A percentile compares a stretch with the other conserved stretches of the same genome.
phyloP scores from a whole-genome alignment of 2,888 invertebrate species.

The Cephus spinipes region DNA sequence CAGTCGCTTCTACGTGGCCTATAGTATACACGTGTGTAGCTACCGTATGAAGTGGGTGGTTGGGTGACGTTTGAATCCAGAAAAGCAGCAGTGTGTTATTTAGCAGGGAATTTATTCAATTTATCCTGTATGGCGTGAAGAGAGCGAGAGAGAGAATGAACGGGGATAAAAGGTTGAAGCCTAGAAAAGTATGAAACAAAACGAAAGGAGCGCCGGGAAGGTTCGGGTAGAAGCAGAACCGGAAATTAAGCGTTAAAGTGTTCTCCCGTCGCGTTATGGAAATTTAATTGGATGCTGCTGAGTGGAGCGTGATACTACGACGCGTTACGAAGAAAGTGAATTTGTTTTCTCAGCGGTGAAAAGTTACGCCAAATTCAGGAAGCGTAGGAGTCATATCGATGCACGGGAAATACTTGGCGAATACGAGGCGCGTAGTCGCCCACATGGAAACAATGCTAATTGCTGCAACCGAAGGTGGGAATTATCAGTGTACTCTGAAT shows the following conservation, averaged over 20 bases:
- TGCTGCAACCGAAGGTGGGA: neutral
- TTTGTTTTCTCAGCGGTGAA: neutral
- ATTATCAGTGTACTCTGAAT: neutral
- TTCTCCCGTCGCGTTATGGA: constrained; percentile 27
- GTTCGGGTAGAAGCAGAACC: neutral
- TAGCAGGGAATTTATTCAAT: neutral
- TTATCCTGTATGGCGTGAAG: neutral
- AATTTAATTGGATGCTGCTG: constrained; percentile 38
- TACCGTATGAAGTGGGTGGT: neutral
- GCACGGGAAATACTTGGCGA: neutral
- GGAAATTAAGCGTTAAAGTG: neutral
- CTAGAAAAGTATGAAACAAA: neutral
- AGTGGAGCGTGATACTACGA: constrained; percentile 18
- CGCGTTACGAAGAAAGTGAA: neutral
- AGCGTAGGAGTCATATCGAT: neutral
- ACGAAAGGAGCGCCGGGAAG: neutral
- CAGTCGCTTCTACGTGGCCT: too few relatives aligned
- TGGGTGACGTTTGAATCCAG: neutral
- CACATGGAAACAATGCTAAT: neutral
- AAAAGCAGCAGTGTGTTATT: neutral
- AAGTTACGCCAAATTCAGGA: neutral
- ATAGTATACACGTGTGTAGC: neutral
- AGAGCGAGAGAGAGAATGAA: neutral
- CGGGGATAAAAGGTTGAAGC: neutral
- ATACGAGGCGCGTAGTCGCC: neutral